Evolutionary conservation across 2,888 invertebrate genomes (phyloP).

Genomic region (Scelioninae gen. 1): DNA sequence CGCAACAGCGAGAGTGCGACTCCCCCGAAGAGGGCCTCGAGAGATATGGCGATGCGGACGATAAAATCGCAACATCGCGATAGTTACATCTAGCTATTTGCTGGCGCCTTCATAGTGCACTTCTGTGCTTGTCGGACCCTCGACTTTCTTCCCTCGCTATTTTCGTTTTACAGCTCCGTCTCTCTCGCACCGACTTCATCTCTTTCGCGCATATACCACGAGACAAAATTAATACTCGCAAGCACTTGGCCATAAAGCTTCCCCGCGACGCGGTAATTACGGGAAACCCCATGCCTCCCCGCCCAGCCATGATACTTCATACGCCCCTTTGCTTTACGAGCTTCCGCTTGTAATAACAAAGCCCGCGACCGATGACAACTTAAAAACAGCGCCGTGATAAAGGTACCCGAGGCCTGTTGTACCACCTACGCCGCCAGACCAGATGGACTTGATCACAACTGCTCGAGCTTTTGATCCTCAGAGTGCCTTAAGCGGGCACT

Average conservation of each 20-base stretch:
- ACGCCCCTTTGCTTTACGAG: slow-evolving; percentile 77
- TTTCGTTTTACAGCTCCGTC: slow-evolving; percentile 64
- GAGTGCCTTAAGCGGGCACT: not conserved
- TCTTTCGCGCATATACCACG: slow-evolving; percentile 70
- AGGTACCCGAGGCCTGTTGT: slow-evolving; percentile 43
- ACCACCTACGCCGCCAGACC: slow-evolving; percentile 52
- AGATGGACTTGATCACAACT: slow-evolving; percentile 20
- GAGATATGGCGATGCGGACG: slow-evolving; percentile 70
- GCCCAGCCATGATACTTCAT: slow-evolving; percentile 70
- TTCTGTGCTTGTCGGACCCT: slow-evolving; percentile 51
- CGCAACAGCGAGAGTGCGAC: slow-evolving; percentile 70
- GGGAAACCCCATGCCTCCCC: slow-evolving; percentile 76
- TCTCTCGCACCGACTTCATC: slow-evolving; percentile 35
- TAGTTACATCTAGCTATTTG: slow-evolving; percentile 75
- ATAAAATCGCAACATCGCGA: slow-evolving; percentile 78
- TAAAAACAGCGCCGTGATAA: slow-evolving; percentile 75
- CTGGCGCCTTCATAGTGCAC: slow-evolving; percentile 72
- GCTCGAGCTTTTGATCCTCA: slow-evolving; percentile 2
- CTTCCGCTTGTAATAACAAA: slow-evolving; percentile 80
- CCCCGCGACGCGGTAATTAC: slow-evolving; percentile 82
- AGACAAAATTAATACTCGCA: slow-evolving; percentile 82
- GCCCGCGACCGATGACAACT: slow-evolving; percentile 79
- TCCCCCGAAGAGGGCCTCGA: slow-evolving; percentile 43
- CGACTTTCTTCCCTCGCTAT: slow-evolving; percentile 46
- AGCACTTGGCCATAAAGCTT: slow-evolving; percentile 81